Evolutionary conservation across 2,113 vertebrate genomes (phyloP).

Genomic region (Gobiocypris rarus): DNA sequence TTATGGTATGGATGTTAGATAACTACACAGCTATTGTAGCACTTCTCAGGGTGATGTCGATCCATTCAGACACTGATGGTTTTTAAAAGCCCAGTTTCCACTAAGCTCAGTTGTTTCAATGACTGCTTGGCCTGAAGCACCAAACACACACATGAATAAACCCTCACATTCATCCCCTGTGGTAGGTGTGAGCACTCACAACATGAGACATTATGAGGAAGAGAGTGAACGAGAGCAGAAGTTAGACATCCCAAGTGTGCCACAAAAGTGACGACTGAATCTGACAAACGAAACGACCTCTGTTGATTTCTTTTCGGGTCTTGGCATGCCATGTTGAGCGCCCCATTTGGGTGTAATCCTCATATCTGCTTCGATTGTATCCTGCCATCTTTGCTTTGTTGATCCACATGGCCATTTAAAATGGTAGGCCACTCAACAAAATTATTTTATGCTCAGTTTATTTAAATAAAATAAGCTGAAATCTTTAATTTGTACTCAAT

Average conservation of each 20-base stretch:
- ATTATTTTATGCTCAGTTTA: too few species aligned
- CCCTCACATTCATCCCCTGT: constrained; percentile 4
- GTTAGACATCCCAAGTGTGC: not conserved
- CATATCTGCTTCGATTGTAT: too few species aligned
- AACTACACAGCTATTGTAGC: not conserved
- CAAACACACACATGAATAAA: not conserved
- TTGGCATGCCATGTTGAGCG: too few species aligned
- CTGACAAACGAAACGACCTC: constrained; percentile 1
- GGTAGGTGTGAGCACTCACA: constrained; percentile 10
- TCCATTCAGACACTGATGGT: constrained; percentile 33
- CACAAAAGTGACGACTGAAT: constrained; percentile 14
- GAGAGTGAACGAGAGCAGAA: not conserved
- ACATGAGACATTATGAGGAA: not conserved
- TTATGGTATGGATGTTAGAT: not conserved
- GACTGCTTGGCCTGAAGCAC: constrained; percentile 15
- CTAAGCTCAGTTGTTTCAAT: constrained; percentile 37
- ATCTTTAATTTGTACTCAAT: too few species aligned
- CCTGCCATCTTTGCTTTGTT: too few species aligned
- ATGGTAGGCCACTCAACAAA: too few species aligned
- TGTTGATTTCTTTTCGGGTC: not conserved
- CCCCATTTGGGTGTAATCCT: too few species aligned
- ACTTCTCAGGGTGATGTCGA: not conserved
- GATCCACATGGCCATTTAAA: too few species aligned
- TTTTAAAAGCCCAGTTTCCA: constrained; percentile 43
- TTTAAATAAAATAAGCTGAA: too few species aligned